Base-by-base conservation (phyloP, 2,888 invertebrate genomes). In the Pyrrhia umbra region DNA sequence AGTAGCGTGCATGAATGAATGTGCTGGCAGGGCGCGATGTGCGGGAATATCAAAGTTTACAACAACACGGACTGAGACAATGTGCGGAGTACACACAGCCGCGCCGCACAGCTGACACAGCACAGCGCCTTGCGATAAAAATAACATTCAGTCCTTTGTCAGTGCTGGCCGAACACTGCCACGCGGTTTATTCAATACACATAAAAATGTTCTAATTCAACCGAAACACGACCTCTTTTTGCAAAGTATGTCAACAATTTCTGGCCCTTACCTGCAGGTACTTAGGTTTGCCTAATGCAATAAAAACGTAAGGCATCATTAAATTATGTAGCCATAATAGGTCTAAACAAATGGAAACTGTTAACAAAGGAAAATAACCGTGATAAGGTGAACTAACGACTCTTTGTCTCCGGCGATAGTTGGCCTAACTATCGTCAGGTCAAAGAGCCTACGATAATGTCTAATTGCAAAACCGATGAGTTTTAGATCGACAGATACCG, bases 41-140 rank as follows among this genome's bases (percentile, higher is more conserved):
- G 34, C 59, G 57, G 46, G 37, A 64, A 55, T 51, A 67, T 57
- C 45, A 61, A 56, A 59, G 67, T 49, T 30, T 63, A 57, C 63
- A 62, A 65, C 55, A 57, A 42, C 49, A 45, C 18, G 20, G 49
- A 52, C 51, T 58, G 52, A 62, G 40, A 70, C 74, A 69, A 64
- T 63, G 52, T 21, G 47, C 55, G 50, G 57, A 40, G 45, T 43
- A 20, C 64, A n/a, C n/a, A n/a, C n/a, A n/a, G 45, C 34, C 57
- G 52, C 61, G 57, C 23, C 51, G 55, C 40, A 42, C 49, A n/a
- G n/a, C n/a, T n/a, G n/a, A n/a, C n/a, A n/a, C n/a, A n/a, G n/a
- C n/a, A 51, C 69, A 59, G 49, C 39, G 56, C 62, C 63, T 56
- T 60, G 61, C 61, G 84, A 81, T 86, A 87, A 85, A 88, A 89